Evolutionary conservation across 2,888 invertebrate species (phyloP).

Genomic region (Graphium colonna): DNA sequence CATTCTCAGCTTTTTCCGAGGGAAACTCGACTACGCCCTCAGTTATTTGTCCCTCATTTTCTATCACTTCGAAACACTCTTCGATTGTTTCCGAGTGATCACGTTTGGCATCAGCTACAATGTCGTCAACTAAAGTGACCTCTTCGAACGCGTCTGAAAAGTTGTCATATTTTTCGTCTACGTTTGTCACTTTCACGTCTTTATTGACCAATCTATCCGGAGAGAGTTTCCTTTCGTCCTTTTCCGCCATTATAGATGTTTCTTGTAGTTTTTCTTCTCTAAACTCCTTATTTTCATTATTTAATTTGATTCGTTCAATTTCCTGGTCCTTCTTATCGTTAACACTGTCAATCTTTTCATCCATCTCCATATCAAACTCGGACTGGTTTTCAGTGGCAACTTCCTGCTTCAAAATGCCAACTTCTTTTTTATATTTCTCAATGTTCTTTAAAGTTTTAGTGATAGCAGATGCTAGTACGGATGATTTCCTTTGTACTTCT

Average conservation of each 20-base stretch:
- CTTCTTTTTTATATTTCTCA: constrained; percentile 69
- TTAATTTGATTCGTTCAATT: background rate
- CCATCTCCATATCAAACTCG: constrained; percentile 1
- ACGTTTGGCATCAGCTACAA: background rate
- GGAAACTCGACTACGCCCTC: background rate
- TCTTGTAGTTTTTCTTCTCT: background rate
- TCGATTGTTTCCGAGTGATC: background rate
- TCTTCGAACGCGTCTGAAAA: background rate
- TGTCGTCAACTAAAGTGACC: background rate
- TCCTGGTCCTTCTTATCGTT: background rate
- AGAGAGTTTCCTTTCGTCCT: background rate
- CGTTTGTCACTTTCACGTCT: background rate
- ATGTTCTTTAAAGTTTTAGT: constrained; percentile 67
- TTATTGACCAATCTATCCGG: background rate
- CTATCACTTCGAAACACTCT: background rate
- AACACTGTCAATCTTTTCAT: background rate
- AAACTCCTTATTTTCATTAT: background rate
- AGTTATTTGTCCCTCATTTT: background rate
- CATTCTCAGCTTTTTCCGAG: background rate
- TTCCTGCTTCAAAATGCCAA: constrained; percentile 40
- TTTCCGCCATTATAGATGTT: background rate
- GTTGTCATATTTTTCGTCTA: background rate
- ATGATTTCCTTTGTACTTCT: constrained; percentile 64
- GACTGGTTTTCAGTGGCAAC: background rate
- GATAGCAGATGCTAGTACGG: constrained; percentile 65